Evolutionary conservation across 1,140 invertebrate genomes (phyloP), one percentile per base, ranked within the genome.

Genomic region (Chymomyza costata): DNA sequence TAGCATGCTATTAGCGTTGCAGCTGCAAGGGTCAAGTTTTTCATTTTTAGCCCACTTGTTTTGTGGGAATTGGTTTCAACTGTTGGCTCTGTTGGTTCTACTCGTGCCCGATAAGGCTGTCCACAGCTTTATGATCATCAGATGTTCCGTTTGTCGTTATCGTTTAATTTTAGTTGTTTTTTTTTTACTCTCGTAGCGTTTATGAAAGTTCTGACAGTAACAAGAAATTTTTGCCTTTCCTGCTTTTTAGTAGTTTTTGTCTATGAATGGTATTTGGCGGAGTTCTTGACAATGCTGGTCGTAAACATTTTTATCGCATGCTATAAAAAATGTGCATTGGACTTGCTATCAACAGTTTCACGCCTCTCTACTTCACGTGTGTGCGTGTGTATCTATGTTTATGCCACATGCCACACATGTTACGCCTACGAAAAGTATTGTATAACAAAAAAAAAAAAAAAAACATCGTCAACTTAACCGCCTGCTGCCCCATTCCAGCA

Each of bases 251-350:
- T 54, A 43, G n/a, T n/a, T n/a, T n/a, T 60, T 44, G 51, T 32
- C 45, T 55, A 28, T 18, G 21, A 44, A 25, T 8, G 38, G 64
- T 56, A 64, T 64, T 64, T 64, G 61, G 61, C 60, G 59, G n/a
- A n/a, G n/a, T n/a, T n/a, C n/a, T n/a, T n/a, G n/a, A n/a, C 61
- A 64, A 61, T 50, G 58, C 39, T 32, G 49, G 21, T 56, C 58
- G 46, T 61, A 61, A 61, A 61, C 48, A 61, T 45, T 56, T 64
- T 61, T 61, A 61, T 56, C 49, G 58, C 40, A 35, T 18, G 28
- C 46, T 46, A 56, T 56, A 64, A 64, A 64, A 35, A 43, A 63
- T 55, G 44, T 61, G 58, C 58, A 61, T 56, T 50, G 64, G 61
- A 56, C 46, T 39, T 50, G 46, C 52, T 60, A 60, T 61, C 58